Evolutionary conservation across 2,113 vertebrate species (phyloP).

Genomic region (Zosterops pallidus): DNA sequence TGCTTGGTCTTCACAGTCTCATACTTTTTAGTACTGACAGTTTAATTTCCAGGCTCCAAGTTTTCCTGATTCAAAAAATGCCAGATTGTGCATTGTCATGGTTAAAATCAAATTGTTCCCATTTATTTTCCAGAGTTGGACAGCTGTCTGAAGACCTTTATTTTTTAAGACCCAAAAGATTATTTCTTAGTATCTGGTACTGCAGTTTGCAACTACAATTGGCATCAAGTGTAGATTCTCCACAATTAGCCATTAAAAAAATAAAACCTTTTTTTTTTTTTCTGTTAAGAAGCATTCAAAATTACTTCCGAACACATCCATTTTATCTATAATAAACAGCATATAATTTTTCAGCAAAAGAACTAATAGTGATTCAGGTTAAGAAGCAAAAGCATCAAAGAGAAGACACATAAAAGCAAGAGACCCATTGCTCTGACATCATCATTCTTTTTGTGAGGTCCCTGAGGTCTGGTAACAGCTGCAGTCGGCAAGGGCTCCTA

Average conservation of each 20-base stretch:
- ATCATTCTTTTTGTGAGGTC: background rate
- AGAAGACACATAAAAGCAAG: background rate
- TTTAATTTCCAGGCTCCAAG: conserved; percentile 77
- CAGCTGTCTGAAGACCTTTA: conserved; percentile 40
- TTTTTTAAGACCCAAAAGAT: conserved; percentile 46
- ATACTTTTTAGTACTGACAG: conserved; percentile 76
- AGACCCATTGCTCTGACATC: background rate
- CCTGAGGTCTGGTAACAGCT: background rate
- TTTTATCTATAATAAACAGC: background rate
- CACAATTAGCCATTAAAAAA: background rate
- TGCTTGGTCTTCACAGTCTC: conserved; percentile 63
- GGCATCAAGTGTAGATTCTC: background rate
- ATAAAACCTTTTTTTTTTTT: background rate
- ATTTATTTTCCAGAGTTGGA: conserved; percentile 65
- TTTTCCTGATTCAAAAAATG: conserved; percentile 75
- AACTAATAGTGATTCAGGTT: background rate
- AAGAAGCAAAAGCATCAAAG: background rate
- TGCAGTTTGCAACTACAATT: background rate
- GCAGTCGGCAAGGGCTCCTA: background rate
- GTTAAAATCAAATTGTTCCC: conserved; percentile 73
- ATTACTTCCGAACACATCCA: background rate
- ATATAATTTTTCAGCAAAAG: background rate
- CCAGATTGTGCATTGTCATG: conserved; percentile 70
- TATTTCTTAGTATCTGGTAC: conserved; percentile 35
- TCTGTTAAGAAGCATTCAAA: background rate